Conservation (phyloP, 2,797 vertebrate genomes). For the Siniperca obscura region DNA sequence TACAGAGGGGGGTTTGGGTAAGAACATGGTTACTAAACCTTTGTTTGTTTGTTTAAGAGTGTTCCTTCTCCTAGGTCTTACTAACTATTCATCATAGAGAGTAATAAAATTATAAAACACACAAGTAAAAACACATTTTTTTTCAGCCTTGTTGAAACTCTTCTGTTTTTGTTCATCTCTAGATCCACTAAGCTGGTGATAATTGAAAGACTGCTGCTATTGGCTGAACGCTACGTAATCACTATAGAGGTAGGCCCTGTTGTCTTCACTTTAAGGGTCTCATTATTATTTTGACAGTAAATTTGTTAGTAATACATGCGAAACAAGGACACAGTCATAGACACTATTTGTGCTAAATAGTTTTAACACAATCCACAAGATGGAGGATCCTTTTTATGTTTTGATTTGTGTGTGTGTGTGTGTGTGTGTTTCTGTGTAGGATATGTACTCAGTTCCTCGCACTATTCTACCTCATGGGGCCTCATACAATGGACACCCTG, state of each 20-base stretch:
- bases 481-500: conserved; percentile 96
- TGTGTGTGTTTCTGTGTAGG: conserved; percentile 79
- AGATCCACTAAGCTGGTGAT: conserved; percentile 99
- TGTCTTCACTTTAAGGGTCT: background rate
- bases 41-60: conserved; percentile 14
- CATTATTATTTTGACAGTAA: background rate
- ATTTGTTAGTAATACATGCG: background rate
- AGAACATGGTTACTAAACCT: conserved; percentile 66
- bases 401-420: too few species aligned
- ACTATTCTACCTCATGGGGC: conserved; percentile 99
- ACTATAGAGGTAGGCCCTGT: conserved; percentile 92
- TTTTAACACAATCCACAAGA: background rate
- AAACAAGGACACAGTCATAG: background rate
- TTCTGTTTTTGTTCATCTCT: conserved; percentile 23
- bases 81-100: background rate
- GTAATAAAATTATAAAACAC: background rate
- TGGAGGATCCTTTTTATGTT: background rate
- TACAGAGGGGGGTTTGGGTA: conserved; percentile 81
- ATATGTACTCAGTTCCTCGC: conserved; percentile 97
- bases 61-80: background rate
- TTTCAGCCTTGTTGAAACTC: background rate
- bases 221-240: conserved; percentile 98
- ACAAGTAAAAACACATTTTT: background rate
- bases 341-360: background rate
- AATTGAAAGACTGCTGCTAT: conserved; percentile 95